These are phyloP conservation scores for Nipponia nippon DNA, from an alignment of 2,113 vertebrate genomes.

Conservation along the genomic window DNA sequence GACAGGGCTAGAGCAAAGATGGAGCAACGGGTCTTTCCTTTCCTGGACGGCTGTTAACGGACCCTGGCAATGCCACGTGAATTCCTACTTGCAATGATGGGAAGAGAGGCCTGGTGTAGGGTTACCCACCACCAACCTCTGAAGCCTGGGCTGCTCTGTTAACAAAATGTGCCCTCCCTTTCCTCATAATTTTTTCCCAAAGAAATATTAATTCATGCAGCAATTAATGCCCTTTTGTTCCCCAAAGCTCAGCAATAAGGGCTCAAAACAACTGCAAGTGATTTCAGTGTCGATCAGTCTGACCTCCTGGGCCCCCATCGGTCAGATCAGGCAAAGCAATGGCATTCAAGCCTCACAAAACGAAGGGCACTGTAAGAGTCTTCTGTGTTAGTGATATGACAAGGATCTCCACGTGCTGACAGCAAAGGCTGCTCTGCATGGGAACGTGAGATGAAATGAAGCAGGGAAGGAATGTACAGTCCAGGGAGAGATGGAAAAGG, in stretches of 20 bases:
- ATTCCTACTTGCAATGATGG: not conserved
- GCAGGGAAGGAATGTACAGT: conserved; percentile 41
- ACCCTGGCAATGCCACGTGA: not conserved
- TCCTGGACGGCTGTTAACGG: not conserved
- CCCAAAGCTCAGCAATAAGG: not conserved
- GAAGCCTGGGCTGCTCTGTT: not conserved
- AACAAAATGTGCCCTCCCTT: not conserved
- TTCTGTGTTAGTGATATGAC: not conserved
- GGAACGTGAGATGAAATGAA: conserved; percentile 14
- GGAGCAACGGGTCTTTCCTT: not conserved
- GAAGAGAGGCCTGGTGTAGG: not conserved
- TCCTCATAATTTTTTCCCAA: not conserved
- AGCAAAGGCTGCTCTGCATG: conserved; percentile 19
- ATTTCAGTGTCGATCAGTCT: not conserved
- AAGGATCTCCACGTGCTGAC: conserved; percentile 8
- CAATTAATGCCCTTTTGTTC: not conserved
- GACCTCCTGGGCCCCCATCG: not conserved
- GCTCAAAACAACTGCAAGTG: not conserved
- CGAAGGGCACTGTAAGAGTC: not conserved
- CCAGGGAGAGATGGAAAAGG: conserved; percentile 9
- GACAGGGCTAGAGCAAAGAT: not conserved
- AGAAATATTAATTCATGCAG: not conserved
- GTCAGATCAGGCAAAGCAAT: not conserved
- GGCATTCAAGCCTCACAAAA: not conserved
- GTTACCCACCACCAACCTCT: not conserved